Evolutionary conservation across 2,888 invertebrate genomes (phyloP).

Genomic region (Drosophila stalkeri): DNA sequence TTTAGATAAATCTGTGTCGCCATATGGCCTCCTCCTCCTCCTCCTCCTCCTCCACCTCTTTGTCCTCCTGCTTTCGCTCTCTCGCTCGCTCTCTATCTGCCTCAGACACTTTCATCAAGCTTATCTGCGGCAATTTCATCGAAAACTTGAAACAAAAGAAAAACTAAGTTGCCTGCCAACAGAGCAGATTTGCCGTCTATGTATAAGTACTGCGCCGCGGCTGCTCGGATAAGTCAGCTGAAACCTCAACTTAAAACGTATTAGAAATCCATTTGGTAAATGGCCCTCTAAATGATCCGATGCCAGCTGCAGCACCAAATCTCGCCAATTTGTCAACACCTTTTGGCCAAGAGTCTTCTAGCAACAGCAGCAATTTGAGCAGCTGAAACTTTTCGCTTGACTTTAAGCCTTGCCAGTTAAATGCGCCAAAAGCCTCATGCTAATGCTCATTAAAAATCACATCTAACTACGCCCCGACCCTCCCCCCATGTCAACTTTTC

Average conservation of each 20-base stretch:
- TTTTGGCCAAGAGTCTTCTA: slow-evolving; percentile 7
- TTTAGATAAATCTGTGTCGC: slow-evolving; percentile 66
- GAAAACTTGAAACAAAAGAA: slow-evolving; percentile 42
- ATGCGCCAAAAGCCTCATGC: slow-evolving; percentile 52
- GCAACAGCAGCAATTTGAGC: slow-evolving; percentile 6
- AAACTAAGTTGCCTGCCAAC: slow-evolving; percentile 41
- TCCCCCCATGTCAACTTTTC: slow-evolving; percentile 20
- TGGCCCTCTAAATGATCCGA: slow-evolving; percentile 50
- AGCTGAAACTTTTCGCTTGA: slow-evolving; percentile 14
- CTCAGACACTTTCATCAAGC: slow-evolving; percentile 75
- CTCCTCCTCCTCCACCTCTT: background rate
- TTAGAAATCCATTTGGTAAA: slow-evolving; percentile 73
- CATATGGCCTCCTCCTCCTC: slow-evolving; percentile 2
- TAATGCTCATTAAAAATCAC: slow-evolving; percentile 78
- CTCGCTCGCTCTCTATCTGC: slow-evolving; percentile 10
- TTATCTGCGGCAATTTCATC: slow-evolving; percentile 76
- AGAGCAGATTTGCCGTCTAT: slow-evolving; percentile 11
- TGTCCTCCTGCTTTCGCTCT: too few relatives aligned
- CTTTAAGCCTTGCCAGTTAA: slow-evolving; percentile 14
- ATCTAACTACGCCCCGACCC: slow-evolving; percentile 25
- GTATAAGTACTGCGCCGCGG: background rate
- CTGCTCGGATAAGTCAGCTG: slow-evolving; percentile 34
- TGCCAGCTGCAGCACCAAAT: slow-evolving; percentile 52
- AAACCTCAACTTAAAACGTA: slow-evolving; percentile 46
- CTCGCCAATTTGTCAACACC: slow-evolving; percentile 65